Evolutionary conservation across 1,140 invertebrate species (phyloP).

Genomic region (Camponotus vicinus): DNA sequence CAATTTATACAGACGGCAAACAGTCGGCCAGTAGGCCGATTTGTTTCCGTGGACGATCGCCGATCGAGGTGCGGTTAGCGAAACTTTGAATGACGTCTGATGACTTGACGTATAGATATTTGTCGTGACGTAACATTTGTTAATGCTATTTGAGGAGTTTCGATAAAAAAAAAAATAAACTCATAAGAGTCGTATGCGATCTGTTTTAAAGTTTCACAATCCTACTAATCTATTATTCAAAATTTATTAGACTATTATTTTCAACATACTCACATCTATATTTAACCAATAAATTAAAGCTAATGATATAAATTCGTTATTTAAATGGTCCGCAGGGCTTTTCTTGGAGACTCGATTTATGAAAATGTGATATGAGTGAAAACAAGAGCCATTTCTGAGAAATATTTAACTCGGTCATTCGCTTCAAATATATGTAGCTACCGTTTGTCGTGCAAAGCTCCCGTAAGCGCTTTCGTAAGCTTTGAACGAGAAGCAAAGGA

Average conservation of each 20-base stretch:
- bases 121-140: neutral
- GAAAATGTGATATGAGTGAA: neutral
- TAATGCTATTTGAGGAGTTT: neutral
- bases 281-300: neutral
- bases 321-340: slow-evolving; percentile 16
- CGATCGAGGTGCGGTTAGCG: slow-evolving; percentile 10
- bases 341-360: slow-evolving; percentile 14
- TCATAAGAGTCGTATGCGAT: neutral
- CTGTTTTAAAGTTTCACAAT: neutral
- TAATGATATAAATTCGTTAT: slow-evolving; percentile 11
- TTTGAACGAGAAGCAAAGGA: slow-evolving; percentile 25
- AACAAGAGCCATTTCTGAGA: slow-evolving; percentile 39
- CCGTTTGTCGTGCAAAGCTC: slow-evolving; percentile 19
- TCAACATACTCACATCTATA: neutral
- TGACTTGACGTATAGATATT: neutral
- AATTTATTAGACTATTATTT: neutral
- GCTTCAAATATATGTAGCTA: slow-evolving; percentile 31
- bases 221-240: neutral
- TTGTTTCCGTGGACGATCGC: slow-evolving; percentile 27
- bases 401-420: slow-evolving; percentile 40
- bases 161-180: neutral
- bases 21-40: slow-evolving; percentile 59
- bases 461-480: slow-evolving; percentile 28
- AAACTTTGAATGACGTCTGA: neutral
- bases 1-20: slow-evolving; percentile 36